phyloP scores from a whole-genome alignment of 2,113 vertebrate genomes.

The Electrona antarctica region DNA sequence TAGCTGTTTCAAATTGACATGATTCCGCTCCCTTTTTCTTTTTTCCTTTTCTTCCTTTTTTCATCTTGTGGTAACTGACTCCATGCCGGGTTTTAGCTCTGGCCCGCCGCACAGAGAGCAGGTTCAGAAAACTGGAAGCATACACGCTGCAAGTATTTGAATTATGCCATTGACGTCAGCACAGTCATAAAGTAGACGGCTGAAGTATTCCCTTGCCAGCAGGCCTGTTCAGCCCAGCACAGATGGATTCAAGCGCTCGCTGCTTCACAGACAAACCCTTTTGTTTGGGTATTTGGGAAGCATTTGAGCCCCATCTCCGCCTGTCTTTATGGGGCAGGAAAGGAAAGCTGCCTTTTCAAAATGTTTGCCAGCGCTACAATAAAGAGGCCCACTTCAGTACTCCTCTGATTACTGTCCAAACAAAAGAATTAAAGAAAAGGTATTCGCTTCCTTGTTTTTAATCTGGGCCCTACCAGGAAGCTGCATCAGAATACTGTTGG shows the following conservation, averaged over 20 bases:
- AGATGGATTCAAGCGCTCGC: constrained; percentile 71
- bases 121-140: constrained; percentile 88
- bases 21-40: constrained; percentile 54
- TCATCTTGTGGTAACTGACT: constrained; percentile 40
- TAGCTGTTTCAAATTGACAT: constrained; percentile 7
- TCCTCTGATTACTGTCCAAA: constrained; percentile 33
- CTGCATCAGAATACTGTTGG: constrained; percentile 38
- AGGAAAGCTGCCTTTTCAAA: constrained; percentile 35
- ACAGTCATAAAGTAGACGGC: constrained; percentile 97
- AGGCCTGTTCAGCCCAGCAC: constrained; percentile 83
- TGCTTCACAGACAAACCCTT: constrained; percentile 77
- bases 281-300: constrained; percentile 71
- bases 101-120: constrained; percentile 71
- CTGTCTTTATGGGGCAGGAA: constrained; percentile 34
- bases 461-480: constrained; percentile 50
- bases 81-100: constrained; percentile 81
- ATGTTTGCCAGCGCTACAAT: neutral
- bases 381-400: constrained; percentile 9
- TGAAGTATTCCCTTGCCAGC: constrained; percentile 89
- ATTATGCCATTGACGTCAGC: constrained; percentile 99
- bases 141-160: constrained; percentile 97
- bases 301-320: constrained; percentile 21
- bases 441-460: neutral
- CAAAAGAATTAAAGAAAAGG: neutral
- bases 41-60: neutral